These are phyloP conservation scores for Monopis laevigella DNA, from an alignment of 2,888 invertebrate genomes.

Conservation along the genomic window DNA sequence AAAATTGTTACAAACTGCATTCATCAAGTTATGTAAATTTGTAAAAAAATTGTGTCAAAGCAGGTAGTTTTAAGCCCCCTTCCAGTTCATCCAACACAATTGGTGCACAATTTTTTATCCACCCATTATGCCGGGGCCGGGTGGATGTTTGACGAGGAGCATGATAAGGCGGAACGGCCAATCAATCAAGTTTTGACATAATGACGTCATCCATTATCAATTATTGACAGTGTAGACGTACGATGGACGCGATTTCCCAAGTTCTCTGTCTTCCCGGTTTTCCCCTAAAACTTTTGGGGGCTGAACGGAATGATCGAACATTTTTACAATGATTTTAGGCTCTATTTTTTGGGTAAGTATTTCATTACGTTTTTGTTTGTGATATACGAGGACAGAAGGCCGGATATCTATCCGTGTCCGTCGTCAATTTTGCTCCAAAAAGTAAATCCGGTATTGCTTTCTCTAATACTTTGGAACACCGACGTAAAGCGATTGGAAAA, in stretches of 20 bases:
- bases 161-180: slow-evolving; percentile 33
- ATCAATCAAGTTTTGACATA: slow-evolving; percentile 58
- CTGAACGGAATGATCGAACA: neutral
- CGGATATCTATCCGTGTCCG: too few species aligned
- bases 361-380: neutral
- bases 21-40: too few species aligned
- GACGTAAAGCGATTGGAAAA: too few species aligned
- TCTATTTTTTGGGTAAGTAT: too few species aligned
- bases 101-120: slow-evolving; percentile 5
- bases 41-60: too few species aligned
- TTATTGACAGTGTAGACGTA: slow-evolving; percentile 50
- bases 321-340: slow-evolving; percentile 3
- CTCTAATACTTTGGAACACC: too few species aligned
- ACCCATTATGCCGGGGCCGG: slow-evolving; percentile 16
- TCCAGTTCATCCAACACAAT: too few species aligned
- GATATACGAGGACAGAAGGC: too few species aligned
- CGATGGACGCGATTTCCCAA: slow-evolving; percentile 51
- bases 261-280: slow-evolving; percentile 47
- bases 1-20: too few species aligned
- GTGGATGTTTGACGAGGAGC: slow-evolving; percentile 11
- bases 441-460: too few species aligned
- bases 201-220: slow-evolving; percentile 66
- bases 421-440: too few species aligned
- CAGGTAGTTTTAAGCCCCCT: too few species aligned
- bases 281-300: slow-evolving; percentile 1